Base-by-base conservation (phyloP, 2,113 vertebrate genomes). In the Sinocyclocheilus anophthalmus region DNA sequence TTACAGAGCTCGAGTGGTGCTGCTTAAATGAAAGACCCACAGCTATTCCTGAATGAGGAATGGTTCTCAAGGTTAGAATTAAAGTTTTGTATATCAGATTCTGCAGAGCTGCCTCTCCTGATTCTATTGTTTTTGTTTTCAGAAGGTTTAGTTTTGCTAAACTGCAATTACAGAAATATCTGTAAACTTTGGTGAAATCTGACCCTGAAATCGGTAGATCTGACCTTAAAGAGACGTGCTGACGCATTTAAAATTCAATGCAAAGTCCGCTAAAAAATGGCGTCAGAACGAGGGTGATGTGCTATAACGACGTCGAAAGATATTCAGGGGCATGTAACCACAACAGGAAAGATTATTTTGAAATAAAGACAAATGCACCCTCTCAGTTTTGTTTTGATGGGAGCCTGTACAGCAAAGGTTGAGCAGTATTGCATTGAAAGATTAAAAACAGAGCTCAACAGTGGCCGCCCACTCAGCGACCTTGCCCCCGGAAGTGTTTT, bases 161-260 rank as follows among this genome's bases (percentile, higher is more conserved):
- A 14, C n/a, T 75, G 42, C 42, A 75, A 75, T 75, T 48, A 45
- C 42, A 48, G 42, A 48, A 75, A 75, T 75, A 75, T 75, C 39
- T 75, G 42, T 48, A 75, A 48, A 76, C 42, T 76, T 70, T 37
- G 67, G 26, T 76, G 72, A 76, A 76, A 76, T 75, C 42, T 48
- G 22, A 48, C 72, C 42, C 22, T 24, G 42, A 75, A 57, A 55
- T 57, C 16, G 2, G 53, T 22, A 59, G 30, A 59, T 39, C 76
- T 39, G 53, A 59, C 76, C 76, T 10, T 59, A 37, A 59, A 78
- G 2, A 37, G 53, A 50, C 5, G 0, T 76, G 72, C 72, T 48
- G 72, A 76, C 8, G 1, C 20, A 37, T 57, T 57, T 33, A 78
- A 78, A 59, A 78, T 48, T 59, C 26, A 78, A 57, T 59, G 76